Evolutionary conservation across 2,888 invertebrate genomes (phyloP).

Genomic region (Callinectes sapidus): DNA sequence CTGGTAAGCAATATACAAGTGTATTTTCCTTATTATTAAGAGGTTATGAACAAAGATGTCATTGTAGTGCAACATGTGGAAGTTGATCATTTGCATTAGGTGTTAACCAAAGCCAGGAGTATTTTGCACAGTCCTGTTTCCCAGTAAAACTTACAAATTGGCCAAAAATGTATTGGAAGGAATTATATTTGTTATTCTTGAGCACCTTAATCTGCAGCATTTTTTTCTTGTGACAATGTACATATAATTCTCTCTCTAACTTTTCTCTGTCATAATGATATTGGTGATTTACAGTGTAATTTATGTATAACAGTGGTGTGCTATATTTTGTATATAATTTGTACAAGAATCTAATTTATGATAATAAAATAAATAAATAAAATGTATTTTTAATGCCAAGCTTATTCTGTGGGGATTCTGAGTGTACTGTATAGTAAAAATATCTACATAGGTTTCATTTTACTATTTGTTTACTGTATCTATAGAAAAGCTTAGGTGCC

Average conservation of each 20-base stretch:
- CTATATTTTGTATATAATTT: conserved; percentile 72
- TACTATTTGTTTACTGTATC: too few species aligned
- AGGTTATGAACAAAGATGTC: conserved; percentile 31
- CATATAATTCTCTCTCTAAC: conserved; percentile 51
- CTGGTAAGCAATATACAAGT: neutral
- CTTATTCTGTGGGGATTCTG: too few species aligned
- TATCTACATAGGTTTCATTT: too few species aligned
- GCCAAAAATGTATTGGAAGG: neutral
- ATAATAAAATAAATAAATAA: conserved; percentile 60
- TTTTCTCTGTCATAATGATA: conserved; percentile 65
- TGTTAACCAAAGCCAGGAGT: neutral
- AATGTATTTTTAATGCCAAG: neutral
- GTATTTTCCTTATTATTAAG: neutral
- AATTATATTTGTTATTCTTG: conserved; percentile 31
- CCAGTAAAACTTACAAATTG: neutral
- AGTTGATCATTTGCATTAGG: conserved; percentile 17
- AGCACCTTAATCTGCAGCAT: conserved; percentile 48
- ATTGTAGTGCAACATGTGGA: conserved; percentile 31
- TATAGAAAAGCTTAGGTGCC: too few species aligned
- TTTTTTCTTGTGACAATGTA: conserved; percentile 39
- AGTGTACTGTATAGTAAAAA: too few species aligned
- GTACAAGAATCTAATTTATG: conserved; percentile 71
- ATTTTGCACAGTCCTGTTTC: conserved; percentile 11
- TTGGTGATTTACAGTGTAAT: conserved; percentile 69
- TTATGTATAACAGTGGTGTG: conserved; percentile 69